Percentiles rank a stretch among this genome's conserved stretches.
Conservation (phyloP, 2,113 vertebrate genomes). For the Cacatua alba region DNA sequence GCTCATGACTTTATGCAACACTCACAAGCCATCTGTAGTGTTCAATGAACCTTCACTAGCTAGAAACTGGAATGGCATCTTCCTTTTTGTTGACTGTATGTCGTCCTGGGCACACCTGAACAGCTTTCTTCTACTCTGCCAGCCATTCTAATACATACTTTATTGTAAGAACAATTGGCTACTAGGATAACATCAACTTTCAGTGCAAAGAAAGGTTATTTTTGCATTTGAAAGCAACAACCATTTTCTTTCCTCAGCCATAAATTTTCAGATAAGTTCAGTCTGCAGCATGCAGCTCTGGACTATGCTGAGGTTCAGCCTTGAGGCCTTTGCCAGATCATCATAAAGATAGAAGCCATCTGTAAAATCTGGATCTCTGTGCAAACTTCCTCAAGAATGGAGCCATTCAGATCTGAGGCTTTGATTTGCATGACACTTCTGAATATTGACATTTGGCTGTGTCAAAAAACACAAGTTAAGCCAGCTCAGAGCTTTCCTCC, state of each 20-base stretch:
- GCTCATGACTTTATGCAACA: background rate
- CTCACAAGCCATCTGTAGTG: background rate
- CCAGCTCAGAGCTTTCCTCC: constrained; percentile 28
- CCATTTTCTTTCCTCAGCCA: background rate
- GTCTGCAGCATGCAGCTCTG: background rate
- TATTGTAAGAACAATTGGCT: background rate
- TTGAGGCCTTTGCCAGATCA: background rate
- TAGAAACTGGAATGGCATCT: background rate
- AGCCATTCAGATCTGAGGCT: constrained; percentile 28
- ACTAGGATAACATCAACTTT: background rate
- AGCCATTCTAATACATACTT: background rate
- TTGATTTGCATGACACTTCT: constrained; percentile 34
- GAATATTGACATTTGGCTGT: constrained; percentile 46
- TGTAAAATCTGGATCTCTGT: constrained; percentile 32
- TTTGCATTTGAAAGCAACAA: background rate
- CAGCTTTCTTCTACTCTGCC: background rate
- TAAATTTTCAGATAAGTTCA: background rate
- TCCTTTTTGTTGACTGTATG: background rate
- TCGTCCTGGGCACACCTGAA: background rate
- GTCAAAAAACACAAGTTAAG: constrained; percentile 31
- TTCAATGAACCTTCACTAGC: background rate
- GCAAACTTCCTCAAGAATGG: constrained; percentile 35
- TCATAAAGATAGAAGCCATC: constrained; percentile 17
- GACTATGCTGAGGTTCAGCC: background rate
- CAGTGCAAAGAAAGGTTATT: background rate